A percentile compares a stretch with the other conserved stretches of the same genome.
phyloP scores from a whole-genome alignment of 2,797 vertebrate species.

The Avahi laniger region DNA sequence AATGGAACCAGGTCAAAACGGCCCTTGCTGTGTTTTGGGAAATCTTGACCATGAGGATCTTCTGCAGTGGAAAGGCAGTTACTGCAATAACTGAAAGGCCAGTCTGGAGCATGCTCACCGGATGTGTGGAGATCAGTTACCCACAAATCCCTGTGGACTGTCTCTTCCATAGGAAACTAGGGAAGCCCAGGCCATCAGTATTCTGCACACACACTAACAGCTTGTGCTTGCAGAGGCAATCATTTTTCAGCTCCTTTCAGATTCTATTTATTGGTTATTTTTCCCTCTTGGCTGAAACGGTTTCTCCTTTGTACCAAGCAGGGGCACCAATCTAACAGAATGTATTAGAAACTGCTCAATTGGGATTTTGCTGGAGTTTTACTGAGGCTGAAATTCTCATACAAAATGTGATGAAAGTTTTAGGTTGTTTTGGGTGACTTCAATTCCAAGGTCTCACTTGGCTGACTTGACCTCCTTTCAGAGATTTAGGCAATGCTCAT shows the following conservation, averaged over 20 bases:
- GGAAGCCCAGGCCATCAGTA: not conserved
- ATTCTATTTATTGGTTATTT: conserved; percentile 47
- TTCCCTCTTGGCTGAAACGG: not conserved
- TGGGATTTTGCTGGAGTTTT: not conserved
- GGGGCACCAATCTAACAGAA: not conserved
- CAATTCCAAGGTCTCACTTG: not conserved
- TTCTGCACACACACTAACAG: not conserved
- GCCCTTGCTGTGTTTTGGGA: not conserved
- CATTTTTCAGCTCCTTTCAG: conserved; percentile 32
- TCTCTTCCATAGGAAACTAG: not conserved
- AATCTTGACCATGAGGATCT: not conserved
- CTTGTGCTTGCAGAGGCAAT: conserved; percentile 35
- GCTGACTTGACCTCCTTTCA: not conserved
- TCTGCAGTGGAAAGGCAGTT: not conserved
- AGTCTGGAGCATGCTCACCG: not conserved
- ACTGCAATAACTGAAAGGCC: not conserved
- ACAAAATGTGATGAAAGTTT: not conserved
- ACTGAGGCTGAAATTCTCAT: not conserved
- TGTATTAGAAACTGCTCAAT: not conserved
- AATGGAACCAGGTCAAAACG: not conserved
- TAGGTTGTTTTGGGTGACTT: not conserved
- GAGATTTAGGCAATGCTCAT: not conserved
- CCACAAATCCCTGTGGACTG: not conserved
- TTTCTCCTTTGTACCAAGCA: conserved; percentile 40
- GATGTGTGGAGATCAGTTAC: not conserved